Percentiles rank a stretch among this genome's conserved stretches.
phyloP scores from a whole-genome alignment of 2,113 vertebrate species.

The Helogale parvula region DNA sequence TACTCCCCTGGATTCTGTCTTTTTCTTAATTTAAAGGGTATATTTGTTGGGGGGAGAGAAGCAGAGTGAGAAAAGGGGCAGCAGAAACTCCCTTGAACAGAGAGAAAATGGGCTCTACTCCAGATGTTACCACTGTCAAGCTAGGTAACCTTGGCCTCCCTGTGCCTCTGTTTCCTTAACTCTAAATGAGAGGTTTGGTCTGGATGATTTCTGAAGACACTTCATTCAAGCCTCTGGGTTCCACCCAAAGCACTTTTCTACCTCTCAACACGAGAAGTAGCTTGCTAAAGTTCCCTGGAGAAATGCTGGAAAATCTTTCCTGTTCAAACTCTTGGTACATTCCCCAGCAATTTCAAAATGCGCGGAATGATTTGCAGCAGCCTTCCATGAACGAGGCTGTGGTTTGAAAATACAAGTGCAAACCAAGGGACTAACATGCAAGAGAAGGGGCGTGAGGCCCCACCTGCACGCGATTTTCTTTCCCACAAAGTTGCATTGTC shows the following conservation, averaged over 20 bases:
- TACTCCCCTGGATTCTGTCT: background rate
- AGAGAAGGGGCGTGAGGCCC: background rate
- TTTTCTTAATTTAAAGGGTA: background rate
- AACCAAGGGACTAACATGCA: background rate
- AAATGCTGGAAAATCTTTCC: background rate
- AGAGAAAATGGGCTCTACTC: background rate
- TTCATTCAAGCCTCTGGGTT: background rate
- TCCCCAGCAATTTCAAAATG: slow-evolving; percentile 50
- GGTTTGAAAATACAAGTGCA: background rate
- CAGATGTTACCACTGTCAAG: background rate
- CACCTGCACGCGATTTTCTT: background rate
- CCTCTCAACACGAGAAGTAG: background rate
- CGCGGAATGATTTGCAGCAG: background rate
- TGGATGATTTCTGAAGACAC: background rate
- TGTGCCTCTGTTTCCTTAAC: background rate
- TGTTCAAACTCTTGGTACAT: background rate
- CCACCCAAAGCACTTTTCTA: background rate
- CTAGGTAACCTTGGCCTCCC: background rate
- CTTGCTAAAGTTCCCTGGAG: background rate
- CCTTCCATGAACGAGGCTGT: background rate
- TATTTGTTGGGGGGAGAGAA: background rate
- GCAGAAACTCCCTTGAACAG: background rate
- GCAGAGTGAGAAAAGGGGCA: background rate
- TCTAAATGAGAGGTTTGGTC: background rate
- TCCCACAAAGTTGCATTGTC: background rate